Evolutionary conservation across 2,797 vertebrate species (phyloP), one percentile per base, ranked within the genome.

Genomic region (Enteromius paludinosus): DNA sequence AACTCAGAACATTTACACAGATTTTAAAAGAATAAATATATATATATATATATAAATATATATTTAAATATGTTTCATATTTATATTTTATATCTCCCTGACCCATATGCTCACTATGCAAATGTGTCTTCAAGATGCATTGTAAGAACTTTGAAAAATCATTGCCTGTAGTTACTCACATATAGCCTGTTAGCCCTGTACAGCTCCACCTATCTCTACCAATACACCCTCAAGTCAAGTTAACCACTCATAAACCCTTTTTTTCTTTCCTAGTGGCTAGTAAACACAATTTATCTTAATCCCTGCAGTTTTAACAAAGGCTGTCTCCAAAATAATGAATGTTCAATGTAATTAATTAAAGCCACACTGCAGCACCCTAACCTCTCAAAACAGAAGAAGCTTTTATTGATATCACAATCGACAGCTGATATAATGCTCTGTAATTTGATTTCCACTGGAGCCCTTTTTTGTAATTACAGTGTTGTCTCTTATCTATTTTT

Each of bases 251-350:
- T 84, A 85, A 87, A 78, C 81, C 72, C 49, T 73, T 83, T 72
- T 38, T 85, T 85, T 78, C 54, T 84, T 83, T 90, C 65, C 62
- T 75, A n/a, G 69, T 83, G 65, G 78, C 81, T 84, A 66, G 88
- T 93, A 91, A 93, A 93, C 89, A 92, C 88, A 88, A 92, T 93
- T 91, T 86, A 93, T 93, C 90, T 90, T 88, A 91, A 92, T 93
- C 88, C 84, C 69, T 83, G 69, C 41, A 78, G 91, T 90, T 92
- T 91, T 83, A 91, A 88, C 86, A 88, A 89, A 90, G 85, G 88
- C 90, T 89, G 88, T 88, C 86, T 86, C 86, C 76, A 89, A 88
- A 89, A 83, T 92, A 92, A 93, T 92, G 87, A 91, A 87, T 83
- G 87, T 87, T 90, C 83, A 78, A 87, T 91, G 88, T 85, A 90